Conservation (phyloP, 2,113 vertebrate species). For the Bos indicus region DNA sequence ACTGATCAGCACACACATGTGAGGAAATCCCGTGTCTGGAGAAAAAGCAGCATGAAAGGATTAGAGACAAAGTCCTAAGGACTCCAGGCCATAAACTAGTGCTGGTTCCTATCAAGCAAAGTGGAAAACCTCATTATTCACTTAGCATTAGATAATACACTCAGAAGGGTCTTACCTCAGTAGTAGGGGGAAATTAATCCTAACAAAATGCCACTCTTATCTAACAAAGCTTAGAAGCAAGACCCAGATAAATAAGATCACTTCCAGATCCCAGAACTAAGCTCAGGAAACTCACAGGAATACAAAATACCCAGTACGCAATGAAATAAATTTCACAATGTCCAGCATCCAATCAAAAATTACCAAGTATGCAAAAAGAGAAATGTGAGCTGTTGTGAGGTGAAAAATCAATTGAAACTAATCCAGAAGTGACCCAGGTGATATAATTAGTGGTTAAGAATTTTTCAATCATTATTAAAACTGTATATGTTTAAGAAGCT, state of each 20-base stretch:
- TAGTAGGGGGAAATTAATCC: background rate
- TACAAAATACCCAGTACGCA: background rate
- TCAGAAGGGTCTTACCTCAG: background rate
- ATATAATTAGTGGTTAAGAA: background rate
- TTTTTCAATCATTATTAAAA: background rate
- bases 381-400: background rate
- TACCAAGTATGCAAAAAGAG: background rate
- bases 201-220: background rate
- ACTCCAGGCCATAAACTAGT: background rate
- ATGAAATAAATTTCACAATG: background rate
- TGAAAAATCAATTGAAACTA: background rate
- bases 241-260: background rate
- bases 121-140: background rate
- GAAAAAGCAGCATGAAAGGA: background rate
- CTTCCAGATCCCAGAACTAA: background rate
- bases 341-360: background rate
- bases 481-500: background rate
- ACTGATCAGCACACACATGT: fast-evolving
- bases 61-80: background rate
- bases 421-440: background rate
- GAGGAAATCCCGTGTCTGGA: background rate
- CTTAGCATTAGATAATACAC: background rate
- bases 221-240: background rate
- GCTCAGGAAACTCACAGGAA: background rate
- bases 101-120: background rate